These are phyloP conservation scores for Microctonus hyperodae DNA, from an alignment of 2,888 invertebrate species.

Conservation along the genomic window DNA sequence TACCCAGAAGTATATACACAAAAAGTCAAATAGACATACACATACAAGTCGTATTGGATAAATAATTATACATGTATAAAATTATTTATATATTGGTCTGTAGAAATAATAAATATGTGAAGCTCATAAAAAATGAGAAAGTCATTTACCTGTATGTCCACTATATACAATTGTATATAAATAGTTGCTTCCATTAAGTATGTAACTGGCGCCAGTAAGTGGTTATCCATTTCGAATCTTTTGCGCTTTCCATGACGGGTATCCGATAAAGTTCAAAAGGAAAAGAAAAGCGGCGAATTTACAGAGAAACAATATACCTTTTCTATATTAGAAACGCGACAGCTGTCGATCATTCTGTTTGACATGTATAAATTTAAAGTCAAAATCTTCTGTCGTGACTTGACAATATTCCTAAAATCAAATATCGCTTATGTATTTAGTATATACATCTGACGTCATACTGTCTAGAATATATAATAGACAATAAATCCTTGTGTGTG, in stretches of 20 bases:
- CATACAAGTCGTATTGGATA: constrained; percentile 2
- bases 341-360: constrained; percentile 8
- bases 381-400: neutral
- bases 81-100: too few relatives aligned
- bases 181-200: neutral
- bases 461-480: neutral
- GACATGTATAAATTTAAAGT: constrained; percentile 20
- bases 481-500: neutral
- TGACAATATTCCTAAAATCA: neutral
- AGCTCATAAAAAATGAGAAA: neutral
- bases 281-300: neutral
- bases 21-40: constrained; percentile 3
- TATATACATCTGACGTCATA: neutral
- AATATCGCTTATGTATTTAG: neutral
- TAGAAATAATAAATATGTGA: neutral
- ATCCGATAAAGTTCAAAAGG: constrained; percentile 46
- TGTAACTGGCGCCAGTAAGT: constrained; percentile 16
- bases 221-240: constrained; percentile 21
- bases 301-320: neutral
- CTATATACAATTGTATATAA: neutral
- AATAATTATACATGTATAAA: neutral
- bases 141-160: neutral
- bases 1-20: constrained; percentile 1
- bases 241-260: constrained; percentile 53
- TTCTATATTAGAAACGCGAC: neutral